Conservation (phyloP, 2,113 vertebrate genomes). For the Ptyas mucosa region DNA sequence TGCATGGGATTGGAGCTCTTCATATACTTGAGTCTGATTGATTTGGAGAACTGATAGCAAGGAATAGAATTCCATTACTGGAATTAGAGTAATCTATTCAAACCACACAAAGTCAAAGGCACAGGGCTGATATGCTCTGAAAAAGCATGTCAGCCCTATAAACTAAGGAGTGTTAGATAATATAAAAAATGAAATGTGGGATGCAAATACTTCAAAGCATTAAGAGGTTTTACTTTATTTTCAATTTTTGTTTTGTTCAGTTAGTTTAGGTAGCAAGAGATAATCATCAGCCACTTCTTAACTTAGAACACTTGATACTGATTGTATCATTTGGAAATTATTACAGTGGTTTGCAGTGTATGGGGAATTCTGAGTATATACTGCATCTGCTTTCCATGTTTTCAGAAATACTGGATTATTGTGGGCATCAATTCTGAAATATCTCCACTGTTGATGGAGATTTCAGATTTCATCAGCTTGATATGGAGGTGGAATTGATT, state of each 20-base stretch:
- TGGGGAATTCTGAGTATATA: background rate
- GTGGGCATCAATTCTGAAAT: background rate
- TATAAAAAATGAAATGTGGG: background rate
- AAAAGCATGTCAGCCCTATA: background rate
- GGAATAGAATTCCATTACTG: background rate
- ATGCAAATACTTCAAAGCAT: background rate
- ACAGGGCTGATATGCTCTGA: background rate
- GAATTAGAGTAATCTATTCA: background rate
- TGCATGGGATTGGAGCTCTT: background rate
- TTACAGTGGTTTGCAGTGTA: background rate
- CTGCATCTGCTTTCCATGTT: background rate
- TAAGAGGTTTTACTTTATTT: background rate
- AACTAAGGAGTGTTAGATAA: background rate
- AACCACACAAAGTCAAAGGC: background rate
- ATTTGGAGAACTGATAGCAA: background rate
- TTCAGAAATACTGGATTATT: background rate
- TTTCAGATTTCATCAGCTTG: background rate
- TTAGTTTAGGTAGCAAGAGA: background rate
- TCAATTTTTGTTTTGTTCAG: background rate
- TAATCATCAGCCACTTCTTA: background rate
- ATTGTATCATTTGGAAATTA: background rate
- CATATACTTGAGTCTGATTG: background rate
- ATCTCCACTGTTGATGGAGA: accelerated
- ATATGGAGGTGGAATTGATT: background rate
- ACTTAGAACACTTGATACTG: background rate